Percentiles rank a stretch among this genome's conserved stretches.
These are phyloP conservation scores for Lagorchestes hirsutus DNA, from an alignment of 2,797 vertebrate species.

Conservation along the genomic window DNA sequence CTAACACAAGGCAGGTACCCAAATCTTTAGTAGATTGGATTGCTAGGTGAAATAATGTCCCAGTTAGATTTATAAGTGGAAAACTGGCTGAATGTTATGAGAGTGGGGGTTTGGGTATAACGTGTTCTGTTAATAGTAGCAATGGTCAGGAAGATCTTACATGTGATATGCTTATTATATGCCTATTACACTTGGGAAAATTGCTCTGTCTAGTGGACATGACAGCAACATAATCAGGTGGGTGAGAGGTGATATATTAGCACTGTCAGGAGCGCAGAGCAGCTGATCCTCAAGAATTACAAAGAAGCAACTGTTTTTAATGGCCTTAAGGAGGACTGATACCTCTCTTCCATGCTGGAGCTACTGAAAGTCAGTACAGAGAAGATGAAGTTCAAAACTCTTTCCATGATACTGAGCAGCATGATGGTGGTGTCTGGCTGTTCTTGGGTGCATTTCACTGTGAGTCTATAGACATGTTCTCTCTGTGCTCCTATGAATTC, in stretches of 20 bases:
- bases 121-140: background rate
- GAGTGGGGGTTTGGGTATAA: background rate
- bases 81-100: background rate
- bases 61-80: background rate
- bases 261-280: background rate
- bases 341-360: background rate
- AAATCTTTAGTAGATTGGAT: background rate
- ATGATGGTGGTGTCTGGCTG: background rate
- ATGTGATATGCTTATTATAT: background rate
- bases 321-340: background rate
- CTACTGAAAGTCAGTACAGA: background rate
- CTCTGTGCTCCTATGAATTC: background rate
- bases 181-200: background rate
- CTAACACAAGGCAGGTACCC: background rate
- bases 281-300: background rate
- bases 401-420: background rate
- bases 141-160: background rate
- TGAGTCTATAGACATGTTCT: background rate
- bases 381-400: background rate
- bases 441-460: background rate
- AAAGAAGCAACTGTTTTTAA: background rate
- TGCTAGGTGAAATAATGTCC: background rate
- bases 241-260: slow-evolving; percentile 1
- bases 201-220: background rate
- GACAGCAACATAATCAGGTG: slow-evolving; percentile 43